Evolutionary conservation across 2,888 invertebrate genomes (phyloP).

Genomic region (Hypomecis punctinalis): DNA sequence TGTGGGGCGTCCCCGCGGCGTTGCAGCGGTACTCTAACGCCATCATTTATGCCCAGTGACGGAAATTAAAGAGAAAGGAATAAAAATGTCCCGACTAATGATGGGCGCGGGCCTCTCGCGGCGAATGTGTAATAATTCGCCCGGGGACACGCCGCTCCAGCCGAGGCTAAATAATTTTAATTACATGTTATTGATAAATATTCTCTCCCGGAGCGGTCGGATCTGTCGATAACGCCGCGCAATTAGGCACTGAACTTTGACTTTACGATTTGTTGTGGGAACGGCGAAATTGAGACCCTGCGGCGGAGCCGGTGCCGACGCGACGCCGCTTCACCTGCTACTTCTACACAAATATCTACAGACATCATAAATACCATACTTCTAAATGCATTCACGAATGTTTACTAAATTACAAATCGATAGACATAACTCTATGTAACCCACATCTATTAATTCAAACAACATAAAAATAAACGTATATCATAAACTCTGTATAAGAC

Average conservation of each 20-base stretch:
- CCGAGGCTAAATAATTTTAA: slow-evolving; percentile 81
- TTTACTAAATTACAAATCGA: slow-evolving; percentile 3
- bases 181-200: slow-evolving; percentile 84
- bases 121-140: slow-evolving; percentile 82
- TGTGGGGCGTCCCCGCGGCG: slow-evolving; percentile 69
- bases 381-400: slow-evolving; percentile 1
- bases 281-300: slow-evolving; percentile 70
- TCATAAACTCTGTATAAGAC: slow-evolving; percentile 55
- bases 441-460: slow-evolving; percentile 40
- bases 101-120: slow-evolving; percentile 77
- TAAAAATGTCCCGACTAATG: slow-evolving; percentile 82
- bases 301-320: slow-evolving; percentile 49
- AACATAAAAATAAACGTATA: slow-evolving; percentile 53
- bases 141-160: slow-evolving; percentile 66
- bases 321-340: slow-evolving; percentile 26
- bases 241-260: slow-evolving; percentile 82
- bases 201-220: slow-evolving; percentile 74
- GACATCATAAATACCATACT: not conserved
- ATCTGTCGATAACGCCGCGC: slow-evolving; percentile 78
- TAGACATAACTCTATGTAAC: slow-evolving; percentile 3
- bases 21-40: slow-evolving; percentile 68
- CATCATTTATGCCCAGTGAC: slow-evolving; percentile 80
- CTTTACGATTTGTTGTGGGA: slow-evolving; percentile 81
- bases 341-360: not conserved
- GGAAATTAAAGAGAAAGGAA: slow-evolving; percentile 83